These are phyloP conservation scores for Proisotoma minuta DNA, from an alignment of 2,888 invertebrate genomes.

Conservation along the genomic window DNA sequence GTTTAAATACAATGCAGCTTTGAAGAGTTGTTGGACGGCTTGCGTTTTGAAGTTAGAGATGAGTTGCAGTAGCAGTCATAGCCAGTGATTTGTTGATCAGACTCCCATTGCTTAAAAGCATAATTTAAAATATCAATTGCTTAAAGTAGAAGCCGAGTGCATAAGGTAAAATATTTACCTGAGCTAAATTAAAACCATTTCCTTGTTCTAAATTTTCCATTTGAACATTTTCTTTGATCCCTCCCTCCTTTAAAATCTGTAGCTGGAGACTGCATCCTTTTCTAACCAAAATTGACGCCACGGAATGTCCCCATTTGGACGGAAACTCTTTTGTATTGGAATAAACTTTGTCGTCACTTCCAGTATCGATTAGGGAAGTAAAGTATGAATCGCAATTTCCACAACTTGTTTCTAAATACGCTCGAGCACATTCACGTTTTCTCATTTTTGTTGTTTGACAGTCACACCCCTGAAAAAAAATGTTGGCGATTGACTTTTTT, in stretches of 20 bases:
- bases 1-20: background rate
- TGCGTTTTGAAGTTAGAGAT: background rate
- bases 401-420: constrained; percentile 20
- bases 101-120: background rate
- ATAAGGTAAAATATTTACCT: no score
- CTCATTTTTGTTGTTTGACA: constrained; percentile 12
- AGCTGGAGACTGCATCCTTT: constrained; percentile 16
- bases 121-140: background rate
- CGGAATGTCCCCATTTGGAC: constrained; percentile 6
- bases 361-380: constrained; percentile 12
- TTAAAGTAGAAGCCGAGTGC: no score
- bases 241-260: background rate
- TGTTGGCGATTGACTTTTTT: background rate
- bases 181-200: no score
- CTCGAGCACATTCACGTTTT: constrained; percentile 21
- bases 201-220: background rate
- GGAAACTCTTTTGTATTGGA: constrained; percentile 15
- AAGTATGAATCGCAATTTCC: constrained; percentile 21
- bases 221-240: no score
- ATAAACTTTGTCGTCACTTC: background rate
- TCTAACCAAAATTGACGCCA: constrained; percentile 15
- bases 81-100: background rate
- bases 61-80: constrained; percentile 3
- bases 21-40: background rate
- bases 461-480: constrained; percentile 11